Conservation (phyloP, 2,888 invertebrate genomes). For the Netelia melanura region DNA sequence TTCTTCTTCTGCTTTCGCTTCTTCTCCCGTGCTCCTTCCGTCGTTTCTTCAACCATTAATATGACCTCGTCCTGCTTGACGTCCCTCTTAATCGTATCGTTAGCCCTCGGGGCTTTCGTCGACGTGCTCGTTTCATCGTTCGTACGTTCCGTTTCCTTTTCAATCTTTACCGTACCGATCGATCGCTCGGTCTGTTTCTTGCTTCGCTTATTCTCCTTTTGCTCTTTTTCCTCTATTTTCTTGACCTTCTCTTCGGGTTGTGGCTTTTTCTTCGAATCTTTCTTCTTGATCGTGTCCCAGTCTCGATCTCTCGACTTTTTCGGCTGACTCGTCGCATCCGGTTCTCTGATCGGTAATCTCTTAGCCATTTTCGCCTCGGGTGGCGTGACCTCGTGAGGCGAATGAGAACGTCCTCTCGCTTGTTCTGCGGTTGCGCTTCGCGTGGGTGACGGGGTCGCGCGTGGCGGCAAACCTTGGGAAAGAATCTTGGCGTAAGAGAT, state of each 20-base stretch:
- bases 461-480: slow-evolving; percentile 87
- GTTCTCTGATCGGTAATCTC: slow-evolving; percentile 45
- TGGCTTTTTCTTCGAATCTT: slow-evolving; percentile 72
- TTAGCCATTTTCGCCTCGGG: slow-evolving; percentile 63
- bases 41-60: slow-evolving; percentile 52
- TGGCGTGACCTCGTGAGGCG: slow-evolving; percentile 73
- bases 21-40: slow-evolving; percentile 72
- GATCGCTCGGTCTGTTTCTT: slow-evolving; percentile 66
- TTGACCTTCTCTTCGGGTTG: slow-evolving; percentile 62
- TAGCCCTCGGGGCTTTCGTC: slow-evolving; percentile 44
- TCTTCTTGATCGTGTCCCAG: slow-evolving; percentile 77
- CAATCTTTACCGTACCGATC: slow-evolving; percentile 45
- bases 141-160: slow-evolving; percentile 54
- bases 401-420: slow-evolving; percentile 65
- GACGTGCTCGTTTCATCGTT: slow-evolving; percentile 46
- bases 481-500: slow-evolving; percentile 91
- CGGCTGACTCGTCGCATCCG: slow-evolving; percentile 24
- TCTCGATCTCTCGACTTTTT: slow-evolving; percentile 68
- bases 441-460: slow-evolving; percentile 80
- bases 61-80: slow-evolving; percentile 49
- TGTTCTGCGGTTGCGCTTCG: slow-evolving; percentile 38
- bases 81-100: slow-evolving; percentile 75
- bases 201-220: slow-evolving; percentile 61
- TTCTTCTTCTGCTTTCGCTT: slow-evolving; percentile 78
- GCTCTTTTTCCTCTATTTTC: slow-evolving; percentile 65